Evolutionary conservation across 2,888 invertebrate genomes (phyloP).

Genomic region (Acronicta aceris): DNA sequence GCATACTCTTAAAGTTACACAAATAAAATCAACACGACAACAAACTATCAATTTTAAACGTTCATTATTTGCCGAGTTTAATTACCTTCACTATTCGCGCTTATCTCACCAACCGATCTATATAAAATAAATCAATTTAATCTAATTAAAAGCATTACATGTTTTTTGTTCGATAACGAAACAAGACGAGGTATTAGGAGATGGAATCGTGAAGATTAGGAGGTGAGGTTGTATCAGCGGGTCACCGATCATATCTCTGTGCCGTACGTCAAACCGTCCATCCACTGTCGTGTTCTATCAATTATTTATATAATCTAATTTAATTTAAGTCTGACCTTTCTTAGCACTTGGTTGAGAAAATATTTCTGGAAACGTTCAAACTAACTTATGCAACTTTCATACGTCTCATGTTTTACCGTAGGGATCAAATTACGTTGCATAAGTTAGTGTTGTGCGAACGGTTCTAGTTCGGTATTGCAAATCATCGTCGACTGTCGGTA

Average conservation of each 20-base stretch:
- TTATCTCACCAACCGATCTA: slow-evolving; percentile 79
- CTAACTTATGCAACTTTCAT: slow-evolving; percentile 79
- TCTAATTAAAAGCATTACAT: slow-evolving; percentile 89
- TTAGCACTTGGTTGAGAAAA: slow-evolving; percentile 76
- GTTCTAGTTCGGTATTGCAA: slow-evolving; percentile 51
- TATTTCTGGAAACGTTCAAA: slow-evolving; percentile 64
- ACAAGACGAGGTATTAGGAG: slow-evolving; percentile 87
- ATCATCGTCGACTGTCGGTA: slow-evolving; percentile 44
- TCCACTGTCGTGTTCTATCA: slow-evolving; percentile 84
- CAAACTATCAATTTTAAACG: slow-evolving; percentile 66
- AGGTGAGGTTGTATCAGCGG: slow-evolving; percentile 81
- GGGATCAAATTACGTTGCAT: slow-evolving; percentile 67
- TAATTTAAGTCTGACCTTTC: slow-evolving; percentile 88
- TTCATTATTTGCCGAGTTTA: slow-evolving; percentile 84
- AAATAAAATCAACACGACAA: slow-evolving; percentile 55
- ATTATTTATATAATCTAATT: slow-evolving; percentile 88
- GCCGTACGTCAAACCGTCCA: slow-evolving; percentile 85
- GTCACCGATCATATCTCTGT: slow-evolving; percentile 86
- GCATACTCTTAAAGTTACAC: slow-evolving; percentile 25
- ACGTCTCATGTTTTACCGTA: slow-evolving; percentile 72
- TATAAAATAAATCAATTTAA: slow-evolving; percentile 88
- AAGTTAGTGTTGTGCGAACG: slow-evolving; percentile 36
- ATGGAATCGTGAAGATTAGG: slow-evolving; percentile 84
- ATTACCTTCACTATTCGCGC: slow-evolving; percentile 79
- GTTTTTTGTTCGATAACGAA: slow-evolving; percentile 86